These are phyloP conservation scores for Oncorhynchus masou DNA, from an alignment of 2,113 vertebrate genomes.

Conservation along the genomic window DNA sequence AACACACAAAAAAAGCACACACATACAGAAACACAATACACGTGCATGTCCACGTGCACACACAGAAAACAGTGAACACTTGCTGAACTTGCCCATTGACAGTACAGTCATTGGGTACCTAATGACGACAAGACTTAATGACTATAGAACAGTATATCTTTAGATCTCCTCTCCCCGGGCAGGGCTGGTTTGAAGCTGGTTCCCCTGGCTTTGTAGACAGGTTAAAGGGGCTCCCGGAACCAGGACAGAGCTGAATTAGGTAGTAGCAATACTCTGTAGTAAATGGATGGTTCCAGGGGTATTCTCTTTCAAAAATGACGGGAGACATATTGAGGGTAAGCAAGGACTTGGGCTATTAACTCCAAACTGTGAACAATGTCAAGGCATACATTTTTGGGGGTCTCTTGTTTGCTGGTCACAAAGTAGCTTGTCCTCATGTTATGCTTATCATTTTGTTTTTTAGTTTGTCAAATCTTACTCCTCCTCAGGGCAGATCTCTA, in stretches of 20 bases:
- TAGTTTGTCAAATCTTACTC: neutral
- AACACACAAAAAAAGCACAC: neutral
- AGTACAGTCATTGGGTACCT: slow-evolving; percentile 5
- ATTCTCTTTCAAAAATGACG: slow-evolving; percentile 42
- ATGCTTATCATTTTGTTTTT: neutral
- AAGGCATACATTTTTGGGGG: neutral
- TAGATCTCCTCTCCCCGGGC: slow-evolving; percentile 17
- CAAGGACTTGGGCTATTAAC: slow-evolving; percentile 16
- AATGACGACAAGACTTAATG: slow-evolving; percentile 20
- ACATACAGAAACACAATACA: neutral
- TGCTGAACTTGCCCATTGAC: neutral
- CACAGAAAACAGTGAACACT: neutral
- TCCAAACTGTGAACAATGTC: slow-evolving; percentile 22
- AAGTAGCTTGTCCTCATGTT: neutral
- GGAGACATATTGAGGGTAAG: slow-evolving; percentile 52
- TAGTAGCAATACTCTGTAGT: slow-evolving; percentile 24
- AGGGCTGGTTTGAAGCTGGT: neutral
- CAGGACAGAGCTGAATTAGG: slow-evolving; percentile 42
- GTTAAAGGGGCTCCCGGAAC: slow-evolving; percentile 38
- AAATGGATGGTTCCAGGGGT: slow-evolving; percentile 24
- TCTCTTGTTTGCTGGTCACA: neutral
- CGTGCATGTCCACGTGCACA: neutral
- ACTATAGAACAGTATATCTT: slow-evolving; percentile 7
- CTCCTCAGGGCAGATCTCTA: neutral
- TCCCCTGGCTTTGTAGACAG: neutral